Evolutionary conservation across 2,113 vertebrate species (phyloP).

Genomic region (Pelodiscus sinensis): DNA sequence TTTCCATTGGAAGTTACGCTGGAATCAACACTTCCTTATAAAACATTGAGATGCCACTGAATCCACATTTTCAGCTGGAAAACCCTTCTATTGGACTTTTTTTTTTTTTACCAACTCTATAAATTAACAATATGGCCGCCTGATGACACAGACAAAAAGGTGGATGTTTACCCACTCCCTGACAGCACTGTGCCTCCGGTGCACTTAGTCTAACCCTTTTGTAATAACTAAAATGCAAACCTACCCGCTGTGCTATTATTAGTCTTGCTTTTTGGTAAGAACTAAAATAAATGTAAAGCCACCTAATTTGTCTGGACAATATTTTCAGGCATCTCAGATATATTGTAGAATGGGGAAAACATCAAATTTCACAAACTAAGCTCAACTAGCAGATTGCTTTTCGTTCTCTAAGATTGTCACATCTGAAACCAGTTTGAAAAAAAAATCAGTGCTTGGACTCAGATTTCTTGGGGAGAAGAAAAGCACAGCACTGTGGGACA

Average conservation of each 20-base stretch:
- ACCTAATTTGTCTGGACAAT: neutral
- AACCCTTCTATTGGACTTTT: neutral
- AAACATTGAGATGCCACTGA: neutral
- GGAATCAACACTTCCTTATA: neutral
- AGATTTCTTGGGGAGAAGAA: neutral
- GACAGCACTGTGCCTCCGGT: neutral
- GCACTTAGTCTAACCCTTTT: neutral
- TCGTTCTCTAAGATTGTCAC: neutral
- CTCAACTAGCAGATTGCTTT: neutral
- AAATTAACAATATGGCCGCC: neutral
- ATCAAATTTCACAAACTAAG: neutral
- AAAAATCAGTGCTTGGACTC: neutral
- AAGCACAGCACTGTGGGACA: neutral
- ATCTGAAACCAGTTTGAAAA: no score
- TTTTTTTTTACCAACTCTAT: neutral
- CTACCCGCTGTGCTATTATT: fast-evolving
- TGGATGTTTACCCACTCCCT: neutral
- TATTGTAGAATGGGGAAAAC: neutral
- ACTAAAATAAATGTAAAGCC: fast-evolving
- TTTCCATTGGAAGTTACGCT: neutral
- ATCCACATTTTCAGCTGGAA: neutral
- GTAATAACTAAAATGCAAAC: fast-evolving
- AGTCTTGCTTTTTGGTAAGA: neutral
- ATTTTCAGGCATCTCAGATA: neutral
- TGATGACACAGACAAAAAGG: neutral